phyloP scores from a whole-genome alignment of 2,113 vertebrate genomes.

The Dipodomys ordii region DNA sequence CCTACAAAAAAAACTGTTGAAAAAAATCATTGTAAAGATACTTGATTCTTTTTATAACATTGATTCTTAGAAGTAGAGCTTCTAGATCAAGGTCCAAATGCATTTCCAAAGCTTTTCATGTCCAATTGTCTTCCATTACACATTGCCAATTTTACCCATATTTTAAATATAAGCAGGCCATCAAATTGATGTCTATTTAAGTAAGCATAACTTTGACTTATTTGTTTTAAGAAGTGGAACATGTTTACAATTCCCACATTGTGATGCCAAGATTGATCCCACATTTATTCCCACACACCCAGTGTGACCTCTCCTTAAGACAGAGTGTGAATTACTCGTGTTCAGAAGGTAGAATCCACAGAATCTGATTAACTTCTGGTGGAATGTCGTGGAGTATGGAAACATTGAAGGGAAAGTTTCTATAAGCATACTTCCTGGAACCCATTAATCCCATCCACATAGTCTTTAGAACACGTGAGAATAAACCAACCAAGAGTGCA shows the following conservation, averaged over 20 bases:
- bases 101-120: conserved; percentile 3
- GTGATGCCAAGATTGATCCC: background rate
- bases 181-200: background rate
- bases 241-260: background rate
- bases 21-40: background rate
- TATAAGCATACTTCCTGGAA: background rate
- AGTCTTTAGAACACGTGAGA: conserved; percentile 13
- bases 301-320: conserved; percentile 16
- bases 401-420: conserved; percentile 47
- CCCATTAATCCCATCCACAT: conserved; percentile 46
- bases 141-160: conserved; percentile 5
- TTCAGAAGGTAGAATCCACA: background rate
- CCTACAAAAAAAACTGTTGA: conserved; percentile 23
- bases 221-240: conserved; percentile 16
- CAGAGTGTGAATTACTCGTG: background rate
- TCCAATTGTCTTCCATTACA: background rate
- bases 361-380: conserved; percentile 57
- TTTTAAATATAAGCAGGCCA: background rate
- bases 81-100: background rate
- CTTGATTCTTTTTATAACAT: conserved; percentile 29
- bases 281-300: conserved; percentile 42
- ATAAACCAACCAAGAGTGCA: conserved; percentile 40
- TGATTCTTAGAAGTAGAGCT: background rate
- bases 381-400: conserved; percentile 35
- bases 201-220: background rate